Base-by-base conservation (phyloP, 2,113 vertebrate genomes). In the Pachypanchax playfairii region DNA sequence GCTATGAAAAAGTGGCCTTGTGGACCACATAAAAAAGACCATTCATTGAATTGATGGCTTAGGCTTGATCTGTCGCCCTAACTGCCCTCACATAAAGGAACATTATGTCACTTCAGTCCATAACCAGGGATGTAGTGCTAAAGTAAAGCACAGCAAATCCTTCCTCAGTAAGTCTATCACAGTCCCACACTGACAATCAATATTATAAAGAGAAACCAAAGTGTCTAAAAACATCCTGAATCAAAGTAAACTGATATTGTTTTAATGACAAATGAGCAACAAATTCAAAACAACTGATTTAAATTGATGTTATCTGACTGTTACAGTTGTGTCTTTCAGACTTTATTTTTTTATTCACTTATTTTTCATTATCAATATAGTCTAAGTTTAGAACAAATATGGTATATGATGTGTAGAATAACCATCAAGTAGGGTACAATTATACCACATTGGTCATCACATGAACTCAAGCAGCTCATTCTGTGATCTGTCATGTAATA, bases 21-120 rank as follows among this genome's bases (percentile, higher is more conserved):
- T 67, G 55, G 55, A 71, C 35, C 64, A 57, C 44, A 58, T 33
- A 42, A 77, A 75, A 83, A 77, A 74, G 67, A 65, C 38, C 54
- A 76, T 80, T 79, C 58, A 68, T 47, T 60, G 62, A 74, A 47
- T 56, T 44, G 18, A 56, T 67, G 47, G 41, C 50, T 21, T 2
- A 18, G 20, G 25, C 41, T 70, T 31, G 43, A 75, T 49, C 18
- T 65, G 25, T 69, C 6, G 3, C 44, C 48, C 36, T 18, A 38
- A 64, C 72, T 55, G 49, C 18, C 48, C 48, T 41, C 52, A 63
- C 48, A 77, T 39, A 65, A 58, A 63, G 49, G 28, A 26, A 39
- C 47, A 60, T 68, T 68, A 62, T 62, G 43, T 77, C 43, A 39
- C 51, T 46, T 60, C 9, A 53, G 17, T 51, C 36, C 36, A 39